Evolutionary conservation across 2,797 vertebrate genomes (phyloP), one percentile per base, ranked within the genome.

Genomic region (Selene dorsalis): DNA sequence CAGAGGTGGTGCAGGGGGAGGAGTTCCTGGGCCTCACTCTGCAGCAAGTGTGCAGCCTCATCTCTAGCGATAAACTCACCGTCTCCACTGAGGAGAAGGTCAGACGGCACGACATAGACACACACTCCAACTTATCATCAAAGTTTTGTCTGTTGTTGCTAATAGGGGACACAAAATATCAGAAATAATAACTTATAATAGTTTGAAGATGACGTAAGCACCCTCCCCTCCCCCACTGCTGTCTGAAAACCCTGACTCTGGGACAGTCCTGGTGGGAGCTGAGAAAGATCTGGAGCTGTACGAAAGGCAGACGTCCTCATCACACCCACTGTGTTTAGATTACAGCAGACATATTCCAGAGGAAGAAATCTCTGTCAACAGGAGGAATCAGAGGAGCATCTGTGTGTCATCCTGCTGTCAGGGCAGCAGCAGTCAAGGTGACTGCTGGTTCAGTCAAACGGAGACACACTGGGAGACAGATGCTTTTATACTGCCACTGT

Each of bases 71-170:
- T 92, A 98, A 97, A 89, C 96, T 99, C 84, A 98, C 97, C 0
- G 97, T 99, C 71, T 96, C 97, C 85, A 97, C 97, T 9, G 97
- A 99, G 88, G 97, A 99, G 93, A 99, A 99, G 97, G 97, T 98
- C 93, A 82, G 86, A 74, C 4, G 12, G 3, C 26, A 50, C 0
- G 1, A 30, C 0, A 0, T 0, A 38, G 18, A 43, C 60, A 73
- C 63, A 48, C 50, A 30, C 39, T 41, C 35, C 11, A 28, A 26
- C 10, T 8, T 11, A 28, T 45, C n/a, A 13, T 35, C 16, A 50
- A 65, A 38, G 1, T 43, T 10, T 52, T 30, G 2, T 35, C 16
- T 35, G 7, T 35, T 35, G 6, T 35, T 35, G 30, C 2, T 32
- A 32, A 32, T 32, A 32, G 30, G 30, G 30, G 32, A 35, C 32